Evolutionary conservation across 2,113 vertebrate genomes (phyloP).

Genomic region (Papio anubis): DNA sequence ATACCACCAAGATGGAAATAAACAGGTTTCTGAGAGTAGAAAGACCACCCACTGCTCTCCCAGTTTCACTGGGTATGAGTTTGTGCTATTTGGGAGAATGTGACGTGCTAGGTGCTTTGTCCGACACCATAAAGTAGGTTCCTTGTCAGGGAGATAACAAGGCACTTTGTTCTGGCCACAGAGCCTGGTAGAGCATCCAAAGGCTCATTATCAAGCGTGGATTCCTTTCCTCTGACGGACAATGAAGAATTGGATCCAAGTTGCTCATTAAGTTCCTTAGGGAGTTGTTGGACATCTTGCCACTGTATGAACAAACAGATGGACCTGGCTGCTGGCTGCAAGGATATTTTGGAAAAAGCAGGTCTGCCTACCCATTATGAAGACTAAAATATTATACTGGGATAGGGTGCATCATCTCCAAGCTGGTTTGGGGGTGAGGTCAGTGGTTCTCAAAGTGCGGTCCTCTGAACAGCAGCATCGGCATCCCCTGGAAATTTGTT

Average conservation of each 20-base stretch:
- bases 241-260: neutral
- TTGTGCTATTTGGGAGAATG: neutral
- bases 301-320: neutral
- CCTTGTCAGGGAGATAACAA: neutral
- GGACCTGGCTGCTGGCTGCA: neutral
- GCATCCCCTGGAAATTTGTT: neutral
- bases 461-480: neutral
- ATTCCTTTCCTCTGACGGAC: slow-evolving; percentile 40
- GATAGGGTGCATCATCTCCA: neutral
- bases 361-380: neutral
- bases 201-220: neutral
- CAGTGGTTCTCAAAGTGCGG: neutral
- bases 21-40: neutral
- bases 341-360: neutral
- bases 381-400: neutral
- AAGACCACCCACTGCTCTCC: neutral
- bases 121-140: neutral
- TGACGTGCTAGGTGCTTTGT: neutral
- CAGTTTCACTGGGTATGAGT: neutral
- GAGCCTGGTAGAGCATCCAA: neutral
- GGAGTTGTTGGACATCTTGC: slow-evolving; percentile 44
- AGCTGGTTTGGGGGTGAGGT: neutral
- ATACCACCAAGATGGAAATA: neutral
- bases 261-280: neutral
- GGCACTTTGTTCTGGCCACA: neutral